A percentile compares a stretch with the other conserved stretches of the same genome.
phyloP scores from a whole-genome alignment of 2,888 invertebrate genomes.

The Ichneumon xanthorius region DNA sequence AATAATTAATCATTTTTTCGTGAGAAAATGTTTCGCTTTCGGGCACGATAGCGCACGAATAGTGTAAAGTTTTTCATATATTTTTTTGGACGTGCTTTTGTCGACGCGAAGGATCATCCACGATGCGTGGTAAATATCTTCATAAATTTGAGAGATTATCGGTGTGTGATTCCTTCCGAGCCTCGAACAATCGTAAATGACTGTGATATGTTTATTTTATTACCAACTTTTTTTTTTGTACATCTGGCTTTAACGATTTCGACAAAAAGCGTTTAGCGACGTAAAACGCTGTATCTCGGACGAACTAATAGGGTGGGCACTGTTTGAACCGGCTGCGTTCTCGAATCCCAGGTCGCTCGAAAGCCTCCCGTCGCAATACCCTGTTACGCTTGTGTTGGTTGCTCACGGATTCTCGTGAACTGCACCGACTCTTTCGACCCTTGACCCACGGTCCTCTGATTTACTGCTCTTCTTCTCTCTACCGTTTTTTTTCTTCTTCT shows the following conservation, averaged over 20 bases:
- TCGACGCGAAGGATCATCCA: too few relatives aligned
- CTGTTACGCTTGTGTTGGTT: slow-evolving; percentile 66
- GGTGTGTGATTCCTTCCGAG: slow-evolving; percentile 6
- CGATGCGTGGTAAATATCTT: slow-evolving; percentile 18
- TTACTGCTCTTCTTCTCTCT: slow-evolving; percentile 67
- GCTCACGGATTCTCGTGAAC: slow-evolving; percentile 49
- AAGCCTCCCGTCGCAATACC: slow-evolving; percentile 71
- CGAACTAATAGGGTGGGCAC: slow-evolving; percentile 68
- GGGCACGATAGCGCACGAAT: neutral
- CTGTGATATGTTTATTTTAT: slow-evolving; percentile 42
- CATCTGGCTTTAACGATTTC: slow-evolving; percentile 5
- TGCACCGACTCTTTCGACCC: slow-evolving; percentile 73
- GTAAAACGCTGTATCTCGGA: slow-evolving; percentile 56
- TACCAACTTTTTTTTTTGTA: slow-evolving; percentile 26
- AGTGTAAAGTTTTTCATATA: neutral
- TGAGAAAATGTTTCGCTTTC: too few relatives aligned
- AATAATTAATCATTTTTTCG: too few relatives aligned
- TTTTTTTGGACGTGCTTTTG: too few relatives aligned
- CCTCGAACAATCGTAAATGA: slow-evolving; percentile 17
- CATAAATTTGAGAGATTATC: slow-evolving; percentile 52
- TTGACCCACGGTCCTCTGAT: slow-evolving; percentile 76
- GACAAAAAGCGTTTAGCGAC: slow-evolving; percentile 58
- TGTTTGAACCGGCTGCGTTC: slow-evolving; percentile 61
- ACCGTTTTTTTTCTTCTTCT: slow-evolving; percentile 32
- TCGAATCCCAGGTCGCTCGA: slow-evolving; percentile 66